phyloP scores from a whole-genome alignment of 2,888 invertebrate species.

The Lasioglossum vierecki region DNA sequence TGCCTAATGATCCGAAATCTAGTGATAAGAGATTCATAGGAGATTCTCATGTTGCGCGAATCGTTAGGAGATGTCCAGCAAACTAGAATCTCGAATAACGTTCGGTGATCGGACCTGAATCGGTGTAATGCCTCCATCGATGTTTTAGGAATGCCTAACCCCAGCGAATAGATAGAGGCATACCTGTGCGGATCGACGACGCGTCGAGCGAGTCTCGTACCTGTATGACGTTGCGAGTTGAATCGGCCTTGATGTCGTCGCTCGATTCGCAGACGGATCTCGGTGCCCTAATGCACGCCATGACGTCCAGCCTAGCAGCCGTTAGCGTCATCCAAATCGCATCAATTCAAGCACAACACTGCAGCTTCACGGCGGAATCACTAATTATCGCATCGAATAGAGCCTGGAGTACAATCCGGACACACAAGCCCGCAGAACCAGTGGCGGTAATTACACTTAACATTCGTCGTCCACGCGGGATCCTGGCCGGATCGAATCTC shows the following conservation, averaged over 20 bases:
- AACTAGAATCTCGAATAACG: neutral
- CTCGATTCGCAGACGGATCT: slow-evolving; percentile 90
- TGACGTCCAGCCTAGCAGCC: slow-evolving; percentile 62
- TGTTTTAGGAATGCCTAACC: neutral
- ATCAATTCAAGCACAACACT: slow-evolving; percentile 41
- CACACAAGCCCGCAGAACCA: slow-evolving; percentile 20
- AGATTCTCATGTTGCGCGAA: neutral
- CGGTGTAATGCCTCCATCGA: neutral
- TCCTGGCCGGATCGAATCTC: slow-evolving; percentile 2
- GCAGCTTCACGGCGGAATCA: slow-evolving; percentile 16
- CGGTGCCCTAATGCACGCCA: slow-evolving; percentile 89
- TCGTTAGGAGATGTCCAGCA: neutral
- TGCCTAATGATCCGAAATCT: no score
- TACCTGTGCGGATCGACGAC: neutral
- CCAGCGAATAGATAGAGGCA: neutral
- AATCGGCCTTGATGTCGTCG: slow-evolving; percentile 88
- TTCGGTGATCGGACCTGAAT: neutral
- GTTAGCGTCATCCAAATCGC: slow-evolving; percentile 64
- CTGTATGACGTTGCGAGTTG: slow-evolving; percentile 80
- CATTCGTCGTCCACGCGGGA: slow-evolving; percentile 22
- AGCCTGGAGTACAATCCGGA: slow-evolving; percentile 13
- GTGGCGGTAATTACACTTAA: slow-evolving; percentile 34
- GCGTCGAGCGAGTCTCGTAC: slow-evolving; percentile 62
- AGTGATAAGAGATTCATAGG: no score
- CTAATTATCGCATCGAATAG: slow-evolving; percentile 44